phyloP scores from a whole-genome alignment of 2,797 vertebrate genomes.

The Paratrypauchen microcephalus region DNA sequence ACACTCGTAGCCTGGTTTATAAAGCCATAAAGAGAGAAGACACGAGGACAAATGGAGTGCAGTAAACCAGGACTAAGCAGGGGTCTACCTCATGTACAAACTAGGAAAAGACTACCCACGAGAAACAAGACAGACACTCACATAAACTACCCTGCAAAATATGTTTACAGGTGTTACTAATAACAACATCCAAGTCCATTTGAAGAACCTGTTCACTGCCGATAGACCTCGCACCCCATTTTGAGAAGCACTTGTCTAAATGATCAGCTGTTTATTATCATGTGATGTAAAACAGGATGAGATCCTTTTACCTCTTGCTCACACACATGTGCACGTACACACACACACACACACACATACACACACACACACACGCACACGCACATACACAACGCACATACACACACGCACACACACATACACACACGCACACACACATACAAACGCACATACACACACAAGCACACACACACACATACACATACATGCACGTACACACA shows the following conservation, averaged over 20 bases:
- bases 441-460: no score
- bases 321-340: not conserved
- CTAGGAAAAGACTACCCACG: not conserved
- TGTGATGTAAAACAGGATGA: no score
- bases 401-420: no score
- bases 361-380: no score
- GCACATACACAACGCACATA: no score
- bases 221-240: not conserved
- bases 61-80: not conserved
- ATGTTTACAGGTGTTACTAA: not conserved
- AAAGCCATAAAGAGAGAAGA: not conserved
- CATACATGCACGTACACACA: no score
- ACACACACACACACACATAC: no score
- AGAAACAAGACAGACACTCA: not conserved
- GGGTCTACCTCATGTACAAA: not conserved
- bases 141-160: not conserved
- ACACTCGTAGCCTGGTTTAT: not conserved
- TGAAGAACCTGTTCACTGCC: not conserved
- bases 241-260: not conserved
- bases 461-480: not conserved
- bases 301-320: not conserved
- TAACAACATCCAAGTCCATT: not conserved
- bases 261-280: not conserved
- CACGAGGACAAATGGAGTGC: not conserved
- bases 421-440: no score